Percentiles rank a stretch among this genome's conserved stretches.
Evolutionary conservation across 2,113 vertebrate species (phyloP).

Genomic region (Dicentrarchus labrax): DNA sequence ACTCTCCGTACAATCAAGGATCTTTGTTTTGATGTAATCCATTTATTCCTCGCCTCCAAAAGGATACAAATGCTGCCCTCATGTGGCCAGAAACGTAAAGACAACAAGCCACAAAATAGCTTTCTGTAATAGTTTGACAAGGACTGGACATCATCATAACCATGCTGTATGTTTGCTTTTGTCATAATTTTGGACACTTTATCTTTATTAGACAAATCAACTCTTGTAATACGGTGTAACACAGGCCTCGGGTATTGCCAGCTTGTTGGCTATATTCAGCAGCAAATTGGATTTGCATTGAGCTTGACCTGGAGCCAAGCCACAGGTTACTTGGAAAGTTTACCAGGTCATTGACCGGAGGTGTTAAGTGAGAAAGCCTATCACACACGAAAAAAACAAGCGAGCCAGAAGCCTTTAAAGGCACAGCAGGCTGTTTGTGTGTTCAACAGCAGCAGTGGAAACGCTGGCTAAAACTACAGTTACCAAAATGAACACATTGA

Average conservation of each 20-base stretch:
- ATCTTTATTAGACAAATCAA: neutral
- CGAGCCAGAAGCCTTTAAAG: conserved; percentile 47
- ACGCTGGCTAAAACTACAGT: neutral
- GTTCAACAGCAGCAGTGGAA: neutral
- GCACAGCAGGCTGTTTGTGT: neutral
- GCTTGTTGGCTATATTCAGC: conserved; percentile 57
- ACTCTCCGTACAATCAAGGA: neutral
- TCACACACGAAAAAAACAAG: conserved; percentile 21
- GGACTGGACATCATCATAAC: neutral
- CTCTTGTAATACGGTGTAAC: neutral
- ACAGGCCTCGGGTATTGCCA: conserved; percentile 3
- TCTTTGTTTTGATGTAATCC: conserved; percentile 15
- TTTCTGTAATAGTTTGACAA: neutral
- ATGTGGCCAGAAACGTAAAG: conserved; percentile 47
- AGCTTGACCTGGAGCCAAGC: conserved; percentile 58
- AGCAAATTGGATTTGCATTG: conserved; percentile 69
- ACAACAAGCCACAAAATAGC: neutral
- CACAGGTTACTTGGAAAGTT: conserved; percentile 68
- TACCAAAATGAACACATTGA: neutral
- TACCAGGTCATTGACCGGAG: conserved; percentile 72
- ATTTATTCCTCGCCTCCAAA: conserved; percentile 4
- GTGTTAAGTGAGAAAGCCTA: conserved; percentile 58
- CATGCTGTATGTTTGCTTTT: neutral
- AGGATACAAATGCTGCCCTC: conserved; percentile 63
- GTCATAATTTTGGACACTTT: neutral